phyloP scores from a whole-genome alignment of 2,888 invertebrate genomes.

The Conops quadrifasciatus region DNA sequence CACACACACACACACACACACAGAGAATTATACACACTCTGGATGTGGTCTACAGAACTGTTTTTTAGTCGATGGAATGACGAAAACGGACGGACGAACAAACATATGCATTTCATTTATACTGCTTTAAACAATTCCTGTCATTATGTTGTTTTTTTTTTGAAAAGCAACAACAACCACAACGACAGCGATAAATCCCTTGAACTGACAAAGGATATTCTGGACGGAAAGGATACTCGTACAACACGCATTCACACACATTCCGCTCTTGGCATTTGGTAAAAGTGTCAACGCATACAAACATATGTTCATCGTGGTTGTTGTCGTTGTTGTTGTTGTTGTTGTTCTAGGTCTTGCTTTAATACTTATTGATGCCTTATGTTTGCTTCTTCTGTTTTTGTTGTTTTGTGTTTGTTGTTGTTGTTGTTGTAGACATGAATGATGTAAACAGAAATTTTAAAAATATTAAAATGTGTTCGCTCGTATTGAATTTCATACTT shows the following conservation, averaged over 20 bases:
- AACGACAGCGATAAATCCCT: neutral
- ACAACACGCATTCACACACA: too few species aligned
- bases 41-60: neutral
- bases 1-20: slow-evolving; percentile 8
- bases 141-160: slow-evolving; percentile 5
- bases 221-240: slow-evolving; percentile 6
- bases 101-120: neutral
- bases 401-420: neutral
- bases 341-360: neutral
- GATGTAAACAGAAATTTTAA: neutral
- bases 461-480: slow-evolving; percentile 21
- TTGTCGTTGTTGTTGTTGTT: slow-evolving; percentile 9
- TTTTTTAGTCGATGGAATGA: slow-evolving; percentile 6
- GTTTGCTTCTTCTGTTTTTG: too few species aligned
- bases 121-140: slow-evolving; percentile 11
- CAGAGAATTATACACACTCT: neutral
- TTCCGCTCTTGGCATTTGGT: neutral
- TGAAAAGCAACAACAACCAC: slow-evolving; percentile 11
- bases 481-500: slow-evolving; percentile 40
- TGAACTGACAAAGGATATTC: slow-evolving; percentile 27
- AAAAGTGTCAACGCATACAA: slow-evolving; percentile 17
- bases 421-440: slow-evolving; percentile 9
- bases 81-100: slow-evolving; percentile 1
- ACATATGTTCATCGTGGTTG: slow-evolving; percentile 1
- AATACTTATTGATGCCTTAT: neutral